Percentiles rank a stretch among this genome's conserved stretches.
Conservation (phyloP, 2,888 invertebrate species). For the Rhorus exstirpatorius region DNA sequence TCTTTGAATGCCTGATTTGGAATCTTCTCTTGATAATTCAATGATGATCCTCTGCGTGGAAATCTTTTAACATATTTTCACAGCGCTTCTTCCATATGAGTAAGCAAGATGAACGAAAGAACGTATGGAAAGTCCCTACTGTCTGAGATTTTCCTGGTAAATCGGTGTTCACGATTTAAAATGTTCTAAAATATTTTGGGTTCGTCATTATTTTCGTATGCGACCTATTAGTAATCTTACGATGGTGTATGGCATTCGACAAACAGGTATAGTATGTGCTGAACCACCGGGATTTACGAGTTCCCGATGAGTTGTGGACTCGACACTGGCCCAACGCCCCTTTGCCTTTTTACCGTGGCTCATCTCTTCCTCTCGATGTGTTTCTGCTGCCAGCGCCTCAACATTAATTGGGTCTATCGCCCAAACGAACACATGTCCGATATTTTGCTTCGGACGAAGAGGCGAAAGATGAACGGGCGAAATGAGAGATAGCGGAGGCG, state of each 20-base stretch:
- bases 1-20: too few species aligned
- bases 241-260: conserved; percentile 25
- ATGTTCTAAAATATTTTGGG: too few species aligned
- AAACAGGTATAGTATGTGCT: conserved; percentile 20
- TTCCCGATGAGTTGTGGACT: conserved; percentile 59
- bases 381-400: conserved; percentile 71
- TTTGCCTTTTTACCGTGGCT: conserved; percentile 67
- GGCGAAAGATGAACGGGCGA: conserved; percentile 42
- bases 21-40: too few species aligned
- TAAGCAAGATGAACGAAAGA: neutral
- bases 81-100: too few species aligned
- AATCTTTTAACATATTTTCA: too few species aligned
- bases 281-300: conserved; percentile 59
- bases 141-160: too few species aligned
- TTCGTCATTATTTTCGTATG: conserved; percentile 16
- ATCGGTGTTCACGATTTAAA: too few species aligned
- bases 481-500: conserved; percentile 39
- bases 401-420: conserved; percentile 83
- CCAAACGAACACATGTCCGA: conserved; percentile 82
- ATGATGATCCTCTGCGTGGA: too few species aligned
- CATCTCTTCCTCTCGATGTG: conserved; percentile 36
- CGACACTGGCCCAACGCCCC: conserved; percentile 30
- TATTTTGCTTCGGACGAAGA: conserved; percentile 69
- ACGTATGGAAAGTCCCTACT: too few species aligned
- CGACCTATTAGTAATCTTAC: neutral